Evolutionary conservation across 2,888 invertebrate species (phyloP).

Genomic region (Trissolcus japonicus): DNA sequence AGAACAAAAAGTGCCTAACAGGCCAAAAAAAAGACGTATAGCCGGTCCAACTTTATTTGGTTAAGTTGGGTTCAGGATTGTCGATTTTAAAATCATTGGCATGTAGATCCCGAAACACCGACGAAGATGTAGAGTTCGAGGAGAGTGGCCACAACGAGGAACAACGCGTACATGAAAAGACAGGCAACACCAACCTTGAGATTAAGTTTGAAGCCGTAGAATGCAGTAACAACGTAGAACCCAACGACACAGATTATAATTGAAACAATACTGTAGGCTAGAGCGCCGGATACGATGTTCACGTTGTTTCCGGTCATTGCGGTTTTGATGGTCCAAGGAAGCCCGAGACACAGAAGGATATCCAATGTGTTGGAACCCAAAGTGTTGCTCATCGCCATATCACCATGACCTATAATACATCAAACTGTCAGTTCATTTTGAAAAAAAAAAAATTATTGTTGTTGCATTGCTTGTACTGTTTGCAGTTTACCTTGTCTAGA

Average conservation of each 20-base stretch:
- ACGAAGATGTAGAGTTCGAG: constrained; percentile 87
- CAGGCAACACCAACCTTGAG: constrained; percentile 83
- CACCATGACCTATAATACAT: constrained; percentile 81
- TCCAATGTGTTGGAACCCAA: constrained; percentile 91
- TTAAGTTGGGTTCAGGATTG: no score
- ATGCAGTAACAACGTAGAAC: constrained; percentile 82
- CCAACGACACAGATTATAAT: constrained; percentile 85
- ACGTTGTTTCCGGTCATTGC: constrained; percentile 79
- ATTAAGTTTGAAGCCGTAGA: constrained; percentile 85
- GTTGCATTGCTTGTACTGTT: no score
- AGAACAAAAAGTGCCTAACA: no score
- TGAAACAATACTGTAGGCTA: constrained; percentile 88
- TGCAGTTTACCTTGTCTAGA: constrained; percentile 84
- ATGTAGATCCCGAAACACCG: constrained; percentile 68
- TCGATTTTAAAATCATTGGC: constrained; percentile 10
- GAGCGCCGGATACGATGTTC: constrained; percentile 85
- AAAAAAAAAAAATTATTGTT: no score
- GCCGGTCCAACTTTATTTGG: no score
- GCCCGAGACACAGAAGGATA: constrained; percentile 87
- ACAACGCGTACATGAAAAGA: constrained; percentile 81
- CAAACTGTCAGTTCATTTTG: no score
- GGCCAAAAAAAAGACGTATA: no score
- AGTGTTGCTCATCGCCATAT: constrained; percentile 92
- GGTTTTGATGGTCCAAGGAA: constrained; percentile 90
- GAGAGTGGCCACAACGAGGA: constrained; percentile 86